These are phyloP conservation scores for Cephus rjabovi DNA, from an alignment of 2,888 invertebrate genomes.

Conservation along the genomic window DNA sequence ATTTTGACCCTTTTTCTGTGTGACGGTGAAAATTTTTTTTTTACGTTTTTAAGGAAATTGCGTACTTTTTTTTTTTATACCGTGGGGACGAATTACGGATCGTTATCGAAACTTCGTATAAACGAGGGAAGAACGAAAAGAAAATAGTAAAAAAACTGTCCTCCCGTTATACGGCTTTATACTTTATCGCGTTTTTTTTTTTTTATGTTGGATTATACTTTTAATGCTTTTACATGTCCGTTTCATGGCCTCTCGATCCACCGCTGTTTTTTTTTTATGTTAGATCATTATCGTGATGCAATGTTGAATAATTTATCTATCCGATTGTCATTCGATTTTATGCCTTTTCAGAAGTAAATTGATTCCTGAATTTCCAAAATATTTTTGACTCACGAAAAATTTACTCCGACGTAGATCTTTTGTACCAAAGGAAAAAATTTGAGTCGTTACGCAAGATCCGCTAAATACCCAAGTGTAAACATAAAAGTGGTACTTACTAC, in stretches of 20 bases:
- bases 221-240: not conserved
- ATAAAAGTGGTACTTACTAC: not conserved
- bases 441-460: not conserved
- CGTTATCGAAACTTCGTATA: not conserved
- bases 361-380: too few species aligned
- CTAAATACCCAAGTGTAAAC: not conserved
- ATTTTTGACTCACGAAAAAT: too few species aligned
- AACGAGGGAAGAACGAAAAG: not conserved
- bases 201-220: not conserved
- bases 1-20: not conserved
- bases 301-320: not conserved
- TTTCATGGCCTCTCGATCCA: not conserved
- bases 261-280: not conserved
- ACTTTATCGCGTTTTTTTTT: too few species aligned
- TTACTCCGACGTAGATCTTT: too few species aligned
- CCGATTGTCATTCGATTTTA: too few species aligned
- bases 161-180: not conserved
- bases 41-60: not conserved
- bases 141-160: not conserved
- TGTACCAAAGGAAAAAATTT: too few species aligned
- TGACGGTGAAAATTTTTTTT: not conserved
- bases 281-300: not conserved
- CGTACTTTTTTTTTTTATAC: not conserved
- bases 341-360: too few species aligned
- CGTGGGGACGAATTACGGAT: not conserved